Percentiles rank a stretch among this genome's conserved stretches.
phyloP scores from a whole-genome alignment of 2,888 invertebrate species.

The Papilio demoleus region DNA sequence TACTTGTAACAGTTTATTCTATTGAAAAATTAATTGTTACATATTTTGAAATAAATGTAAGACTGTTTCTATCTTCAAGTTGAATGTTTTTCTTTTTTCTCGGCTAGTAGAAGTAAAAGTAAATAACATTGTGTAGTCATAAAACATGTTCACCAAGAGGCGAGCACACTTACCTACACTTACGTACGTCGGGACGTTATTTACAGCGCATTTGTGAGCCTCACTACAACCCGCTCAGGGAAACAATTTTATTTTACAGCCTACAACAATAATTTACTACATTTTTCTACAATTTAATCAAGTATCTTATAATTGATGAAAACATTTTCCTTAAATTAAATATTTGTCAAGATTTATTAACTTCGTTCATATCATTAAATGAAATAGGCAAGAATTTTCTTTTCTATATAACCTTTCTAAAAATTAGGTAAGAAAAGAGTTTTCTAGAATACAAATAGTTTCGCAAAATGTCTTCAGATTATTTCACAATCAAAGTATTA shows the following conservation, averaged over 20 bases:
- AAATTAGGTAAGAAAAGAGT: too few relatives aligned
- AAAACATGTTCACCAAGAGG: not conserved
- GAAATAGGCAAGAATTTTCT: too few relatives aligned
- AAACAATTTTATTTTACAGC: constrained; percentile 4
- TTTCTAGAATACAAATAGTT: too few relatives aligned
- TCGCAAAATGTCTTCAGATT: too few relatives aligned
- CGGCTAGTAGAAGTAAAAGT: not conserved
- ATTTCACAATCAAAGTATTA: too few relatives aligned
- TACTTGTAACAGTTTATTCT: too few relatives aligned
- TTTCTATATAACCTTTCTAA: too few relatives aligned
- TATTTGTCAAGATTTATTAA: too few relatives aligned
- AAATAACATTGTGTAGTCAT: constrained; percentile 8
- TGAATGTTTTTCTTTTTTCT: not conserved
- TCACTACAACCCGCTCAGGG: constrained; percentile 1
- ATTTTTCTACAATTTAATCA: not conserved
- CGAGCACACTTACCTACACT: constrained; percentile 13
- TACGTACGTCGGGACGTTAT: constrained; percentile 8
- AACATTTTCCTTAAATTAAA: too few relatives aligned
- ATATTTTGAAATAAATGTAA: not conserved
- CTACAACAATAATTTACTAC: not conserved
- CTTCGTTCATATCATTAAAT: too few relatives aligned
- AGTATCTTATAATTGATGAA: not conserved
- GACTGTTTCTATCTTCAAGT: not conserved
- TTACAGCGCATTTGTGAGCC: constrained; percentile 16
- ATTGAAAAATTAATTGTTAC: too few relatives aligned